Conservation (phyloP, 2,888 invertebrate genomes). For the Dermolepida albohirtum region DNA sequence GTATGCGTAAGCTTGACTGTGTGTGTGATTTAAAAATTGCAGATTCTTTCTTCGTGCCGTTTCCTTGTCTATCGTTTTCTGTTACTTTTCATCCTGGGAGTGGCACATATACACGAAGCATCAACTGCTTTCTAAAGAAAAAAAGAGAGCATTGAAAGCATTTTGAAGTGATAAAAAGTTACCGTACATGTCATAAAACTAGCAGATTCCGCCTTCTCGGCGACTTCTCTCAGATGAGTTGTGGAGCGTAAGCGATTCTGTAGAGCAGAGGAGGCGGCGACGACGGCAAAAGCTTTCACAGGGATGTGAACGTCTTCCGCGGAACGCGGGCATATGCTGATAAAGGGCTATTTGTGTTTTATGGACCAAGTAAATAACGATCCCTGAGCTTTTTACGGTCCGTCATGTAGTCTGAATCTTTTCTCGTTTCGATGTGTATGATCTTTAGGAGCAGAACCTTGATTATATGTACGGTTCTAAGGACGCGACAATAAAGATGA, state of each 20-base stretch:
- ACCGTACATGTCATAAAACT: conserved; percentile 52
- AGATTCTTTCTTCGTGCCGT: not conserved
- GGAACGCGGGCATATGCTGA: conserved; percentile 57
- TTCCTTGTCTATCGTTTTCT: too few relatives aligned
- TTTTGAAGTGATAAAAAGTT: conserved; percentile 52
- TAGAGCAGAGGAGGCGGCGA: conserved; percentile 36
- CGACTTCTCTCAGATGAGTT: conserved; percentile 54
- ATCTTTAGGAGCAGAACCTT: conserved; percentile 6
- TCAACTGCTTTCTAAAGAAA: conserved; percentile 41
- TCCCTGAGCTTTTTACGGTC: conserved; percentile 39
- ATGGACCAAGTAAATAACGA: conserved; percentile 58
- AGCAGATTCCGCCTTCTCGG: conserved; percentile 52
- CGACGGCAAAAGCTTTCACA: conserved; percentile 16
- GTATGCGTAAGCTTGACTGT: not conserved
- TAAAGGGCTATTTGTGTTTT: conserved; percentile 57
- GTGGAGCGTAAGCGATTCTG: conserved; percentile 56
- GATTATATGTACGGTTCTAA: conserved; percentile 31
- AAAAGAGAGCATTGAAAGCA: conserved; percentile 45
- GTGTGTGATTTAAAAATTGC: not conserved
- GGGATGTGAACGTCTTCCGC: conserved; percentile 44
- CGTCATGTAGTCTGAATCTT: conserved; percentile 26
- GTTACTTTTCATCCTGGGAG: not conserved
- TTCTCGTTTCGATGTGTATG: conserved; percentile 12
- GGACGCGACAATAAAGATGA: conserved; percentile 24
- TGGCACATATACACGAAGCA: not conserved